A percentile compares a stretch with the other conserved stretches of the same genome.
phyloP scores from a whole-genome alignment of 2,113 vertebrate species.

The Channa maculata region DNA sequence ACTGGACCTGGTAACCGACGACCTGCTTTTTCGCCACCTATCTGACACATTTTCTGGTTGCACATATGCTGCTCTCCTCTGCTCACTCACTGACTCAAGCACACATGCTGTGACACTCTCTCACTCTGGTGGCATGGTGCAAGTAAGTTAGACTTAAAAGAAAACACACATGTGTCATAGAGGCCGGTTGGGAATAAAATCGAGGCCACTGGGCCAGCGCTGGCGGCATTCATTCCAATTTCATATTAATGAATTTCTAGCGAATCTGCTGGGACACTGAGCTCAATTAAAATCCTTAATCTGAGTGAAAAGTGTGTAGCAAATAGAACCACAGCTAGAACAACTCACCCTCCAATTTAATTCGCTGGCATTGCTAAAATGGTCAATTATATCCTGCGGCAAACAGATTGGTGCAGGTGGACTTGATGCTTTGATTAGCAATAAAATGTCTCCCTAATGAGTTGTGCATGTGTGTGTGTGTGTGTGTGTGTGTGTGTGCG shows the following conservation, averaged over 20 bases:
- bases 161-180: conserved; percentile 81
- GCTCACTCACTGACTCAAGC: conserved; percentile 9
- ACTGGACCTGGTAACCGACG: conserved; percentile 62
- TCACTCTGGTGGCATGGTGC: conserved; percentile 56
- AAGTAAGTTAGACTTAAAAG: conserved; percentile 89
- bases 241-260: conserved; percentile 84
- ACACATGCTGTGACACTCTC: conserved; percentile 4
- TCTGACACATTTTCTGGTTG: conserved; percentile 79
- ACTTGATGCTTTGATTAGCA: conserved; percentile 67
- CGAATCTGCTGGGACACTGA: conserved; percentile 79
- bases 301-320: conserved; percentile 71
- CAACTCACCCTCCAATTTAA: conserved; percentile 62
- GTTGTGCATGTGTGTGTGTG: neutral
- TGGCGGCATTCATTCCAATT: conserved; percentile 83
- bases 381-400: conserved; percentile 69
- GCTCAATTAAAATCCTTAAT: conserved; percentile 85
- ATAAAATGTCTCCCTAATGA: conserved; percentile 51
- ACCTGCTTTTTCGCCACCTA: conserved; percentile 74
- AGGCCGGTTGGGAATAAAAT: conserved; percentile 77
- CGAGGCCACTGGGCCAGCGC: conserved; percentile 84
- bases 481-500: neutral
- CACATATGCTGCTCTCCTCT: conserved; percentile 63
- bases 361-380: conserved; percentile 64
- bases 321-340: conserved; percentile 56
- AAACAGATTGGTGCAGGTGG: conserved; percentile 56